Percentiles rank a stretch among this genome's conserved stretches.
Conservation (phyloP, 2,797 vertebrate species). For the Paguma larvata region DNA sequence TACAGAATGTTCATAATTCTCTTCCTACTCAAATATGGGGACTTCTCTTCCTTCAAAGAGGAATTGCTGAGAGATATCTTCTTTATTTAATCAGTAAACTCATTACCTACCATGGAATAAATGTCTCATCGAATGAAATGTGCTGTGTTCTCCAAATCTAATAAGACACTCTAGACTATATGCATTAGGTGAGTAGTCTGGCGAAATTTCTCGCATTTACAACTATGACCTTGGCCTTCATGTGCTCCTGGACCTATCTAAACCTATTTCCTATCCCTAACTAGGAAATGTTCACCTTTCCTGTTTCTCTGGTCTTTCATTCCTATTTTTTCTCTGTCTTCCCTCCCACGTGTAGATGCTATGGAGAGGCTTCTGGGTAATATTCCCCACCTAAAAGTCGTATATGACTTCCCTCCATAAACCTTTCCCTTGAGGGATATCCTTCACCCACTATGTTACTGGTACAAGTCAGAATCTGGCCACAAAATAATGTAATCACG, state of each 20-base stretch:
- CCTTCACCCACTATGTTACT: neutral
- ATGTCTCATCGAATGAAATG: neutral
- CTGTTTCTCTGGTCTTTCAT: neutral
- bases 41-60: neutral
- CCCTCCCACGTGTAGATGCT: neutral
- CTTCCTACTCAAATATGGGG: neutral
- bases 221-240: neutral
- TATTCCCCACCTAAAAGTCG: neutral
- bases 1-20: neutral
- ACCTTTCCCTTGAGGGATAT: neutral
- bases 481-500: neutral
- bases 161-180: neutral
- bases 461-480: neutral
- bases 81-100: neutral
- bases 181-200: neutral
- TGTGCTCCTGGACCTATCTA: neutral
- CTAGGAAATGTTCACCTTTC: neutral
- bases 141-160: neutral
- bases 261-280: neutral
- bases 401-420: neutral
- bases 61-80: neutral
- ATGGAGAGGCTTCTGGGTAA: neutral
- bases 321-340: neutral
- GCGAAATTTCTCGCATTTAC: neutral
- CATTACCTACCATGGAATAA: neutral